Base-by-base conservation (phyloP, 2,113 vertebrate species). In the Oreochromis niloticus region DNA sequence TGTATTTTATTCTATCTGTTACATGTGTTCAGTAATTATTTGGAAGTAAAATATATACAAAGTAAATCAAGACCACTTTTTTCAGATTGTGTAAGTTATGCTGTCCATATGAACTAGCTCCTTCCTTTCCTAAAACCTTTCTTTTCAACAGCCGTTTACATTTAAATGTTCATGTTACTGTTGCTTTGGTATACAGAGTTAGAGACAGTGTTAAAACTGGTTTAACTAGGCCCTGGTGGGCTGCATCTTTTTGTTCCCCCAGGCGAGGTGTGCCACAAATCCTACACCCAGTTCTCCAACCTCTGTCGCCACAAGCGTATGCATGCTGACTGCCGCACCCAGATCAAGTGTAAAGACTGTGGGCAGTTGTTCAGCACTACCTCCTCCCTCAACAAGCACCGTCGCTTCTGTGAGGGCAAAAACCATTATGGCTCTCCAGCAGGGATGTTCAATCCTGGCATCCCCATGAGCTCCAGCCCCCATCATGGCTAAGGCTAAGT, bases 181-280 rank as follows among this genome's bases (percentile, higher is more conserved):
- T 90, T 93, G 87, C 93, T 93, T 88, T 95, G 93, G 91, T 95
- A 92, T 93, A 90, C 94, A 93, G 66, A 94, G 93, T 94, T 95
- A 92, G 94, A 95, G 93, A 95, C 95, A 96, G 95, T 96, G 96
- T 96, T 96, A 96, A 96, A 96, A 96, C 95, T 95, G 95, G 95
- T 96, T 96, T 97, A 97, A 97, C 96, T 95, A 96, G 96, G 95
- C 96, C 95, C 96, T 91, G 94, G 94, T 94, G 94, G 96, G 94
- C 95, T 95, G 87, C 92, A 61, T 97, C 92, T 94, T 92, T 93
- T 92, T 93, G 93, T 81, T 94, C 95, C 96, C 97, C 91, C 96
- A 99, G 99, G 99, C 95, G 99, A 99, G 97, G 99, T 99, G 97
- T 99, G 99, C 97, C 99, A 99, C 97, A 99, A 99, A 91, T 99